Percentiles rank a stretch among this genome's conserved stretches.
Evolutionary conservation across 37 sponge, comb jelly and placozoan genomes (phyloP).

Genomic region (Cladorhizidae sp.): DNA sequence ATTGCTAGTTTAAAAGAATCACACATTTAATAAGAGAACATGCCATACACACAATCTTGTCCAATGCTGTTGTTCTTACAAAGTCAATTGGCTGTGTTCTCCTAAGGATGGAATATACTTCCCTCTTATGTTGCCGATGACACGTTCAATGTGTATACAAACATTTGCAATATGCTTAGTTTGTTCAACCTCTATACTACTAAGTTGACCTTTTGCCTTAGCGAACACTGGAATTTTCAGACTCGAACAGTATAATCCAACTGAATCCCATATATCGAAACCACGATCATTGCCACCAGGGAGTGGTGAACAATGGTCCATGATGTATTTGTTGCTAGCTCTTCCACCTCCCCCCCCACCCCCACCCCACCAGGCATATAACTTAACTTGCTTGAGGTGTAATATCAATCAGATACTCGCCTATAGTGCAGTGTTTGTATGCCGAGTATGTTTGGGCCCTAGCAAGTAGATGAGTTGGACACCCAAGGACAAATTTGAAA

Average conservation of each 20-base stretch:
- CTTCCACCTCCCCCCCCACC: constrained; percentile 83
- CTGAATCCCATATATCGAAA: constrained; percentile 70
- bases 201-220: constrained; percentile 69
- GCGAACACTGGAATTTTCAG: constrained; percentile 72
- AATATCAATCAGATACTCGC: no score
- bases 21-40: constrained; percentile 71
- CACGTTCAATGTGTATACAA: constrained; percentile 69
- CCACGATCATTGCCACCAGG: constrained; percentile 81
- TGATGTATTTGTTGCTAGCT: constrained; percentile 69
- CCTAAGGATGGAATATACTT: constrained; percentile 55
- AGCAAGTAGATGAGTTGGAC: no score
- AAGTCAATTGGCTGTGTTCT: constrained; percentile 56
- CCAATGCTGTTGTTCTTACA: constrained; percentile 27
- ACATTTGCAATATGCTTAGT: constrained; percentile 69
- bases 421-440: no score
- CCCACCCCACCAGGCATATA: constrained; percentile 51
- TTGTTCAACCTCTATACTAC: constrained; percentile 58
- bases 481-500: background rate
- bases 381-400: constrained; percentile 75
- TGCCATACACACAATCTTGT: constrained; percentile 43
- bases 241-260: constrained; percentile 46
- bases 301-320: constrained; percentile 16
- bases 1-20: constrained; percentile 49
- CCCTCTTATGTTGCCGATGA: constrained; percentile 61
- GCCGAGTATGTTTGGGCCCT: no score